Evolutionary conservation across 2,113 vertebrate species (phyloP).

Genomic region (Callochromis pleurospilus): DNA sequence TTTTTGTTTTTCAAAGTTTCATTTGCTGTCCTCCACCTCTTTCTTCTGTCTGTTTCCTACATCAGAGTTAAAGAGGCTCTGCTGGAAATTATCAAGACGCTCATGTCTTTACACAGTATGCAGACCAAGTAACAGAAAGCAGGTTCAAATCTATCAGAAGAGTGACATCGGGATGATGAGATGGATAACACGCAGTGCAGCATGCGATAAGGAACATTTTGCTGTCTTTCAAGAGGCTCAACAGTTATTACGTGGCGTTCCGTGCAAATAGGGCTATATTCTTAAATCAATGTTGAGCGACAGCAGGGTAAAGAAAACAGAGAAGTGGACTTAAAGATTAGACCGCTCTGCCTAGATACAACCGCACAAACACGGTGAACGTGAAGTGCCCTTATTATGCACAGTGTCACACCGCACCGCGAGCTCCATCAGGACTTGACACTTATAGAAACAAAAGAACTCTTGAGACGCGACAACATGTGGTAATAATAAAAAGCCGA

Average conservation of each 20-base stretch:
- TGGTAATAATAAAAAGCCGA: conserved; percentile 16
- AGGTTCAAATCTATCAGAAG: neutral
- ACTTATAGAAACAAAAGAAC: neutral
- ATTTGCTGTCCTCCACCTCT: neutral
- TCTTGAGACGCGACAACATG: neutral
- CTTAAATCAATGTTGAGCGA: conserved; percentile 11
- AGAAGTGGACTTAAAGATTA: neutral
- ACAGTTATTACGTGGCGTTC: neutral
- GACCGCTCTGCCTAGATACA: neutral
- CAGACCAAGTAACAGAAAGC: neutral
- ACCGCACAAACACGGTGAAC: neutral
- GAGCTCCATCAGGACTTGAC: neutral
- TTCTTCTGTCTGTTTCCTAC: neutral
- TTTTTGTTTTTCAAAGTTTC: neutral
- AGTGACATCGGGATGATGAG: neutral
- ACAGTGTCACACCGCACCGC: neutral
- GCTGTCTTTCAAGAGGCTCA: neutral
- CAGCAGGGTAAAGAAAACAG: neutral
- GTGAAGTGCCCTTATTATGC: neutral
- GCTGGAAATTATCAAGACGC: neutral
- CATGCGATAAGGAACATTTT: neutral
- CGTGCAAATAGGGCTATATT: neutral
- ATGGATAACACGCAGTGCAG: neutral
- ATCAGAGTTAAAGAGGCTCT: neutral
- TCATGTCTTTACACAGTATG: neutral